Evolutionary conservation across 1,140 invertebrate genomes (phyloP).

Genomic region (Lysiphlebus fabarum): DNA sequence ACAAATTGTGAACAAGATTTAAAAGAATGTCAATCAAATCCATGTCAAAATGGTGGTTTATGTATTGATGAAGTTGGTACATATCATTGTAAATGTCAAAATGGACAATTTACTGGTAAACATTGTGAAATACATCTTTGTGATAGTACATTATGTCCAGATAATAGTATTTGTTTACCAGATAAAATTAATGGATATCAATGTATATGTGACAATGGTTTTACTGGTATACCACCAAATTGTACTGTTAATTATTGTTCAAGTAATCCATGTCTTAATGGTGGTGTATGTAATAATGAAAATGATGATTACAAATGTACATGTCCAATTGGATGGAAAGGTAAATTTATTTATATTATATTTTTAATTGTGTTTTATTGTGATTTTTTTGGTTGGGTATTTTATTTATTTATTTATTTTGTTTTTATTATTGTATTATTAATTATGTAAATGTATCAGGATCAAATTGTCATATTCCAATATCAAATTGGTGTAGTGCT

Average conservation of each 20-base stretch:
- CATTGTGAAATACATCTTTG: conserved; percentile 60
- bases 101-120: conserved; percentile 59
- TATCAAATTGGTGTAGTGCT: conserved; percentile 42
- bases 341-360: conserved; percentile 45
- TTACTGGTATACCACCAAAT: conserved; percentile 66
- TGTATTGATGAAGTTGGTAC: conserved; percentile 61
- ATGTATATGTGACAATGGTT: conserved; percentile 72
- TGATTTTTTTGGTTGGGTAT: conserved; percentile 5
- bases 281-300: conserved; percentile 58
- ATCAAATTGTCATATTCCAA: conserved; percentile 32
- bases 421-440: conserved; percentile 1
- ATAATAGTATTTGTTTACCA: conserved; percentile 55
- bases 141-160: conserved; percentile 55
- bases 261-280: conserved; percentile 62
- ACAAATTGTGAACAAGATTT: conserved; percentile 68
- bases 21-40: conserved; percentile 65
- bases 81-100: conserved; percentile 57
- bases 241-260: conserved; percentile 64
- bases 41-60: conserved; percentile 65
- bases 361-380: not conserved
- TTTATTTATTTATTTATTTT: conserved; percentile 2
- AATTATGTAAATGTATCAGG: conserved; percentile 28
- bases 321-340: conserved; percentile 69
- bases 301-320: conserved; percentile 65
- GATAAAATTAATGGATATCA: conserved; percentile 53